Evolutionary conservation across 2,113 vertebrate genomes (phyloP), one percentile per base, ranked within the genome.

Genomic region (Sceloporus undulatus): DNA sequence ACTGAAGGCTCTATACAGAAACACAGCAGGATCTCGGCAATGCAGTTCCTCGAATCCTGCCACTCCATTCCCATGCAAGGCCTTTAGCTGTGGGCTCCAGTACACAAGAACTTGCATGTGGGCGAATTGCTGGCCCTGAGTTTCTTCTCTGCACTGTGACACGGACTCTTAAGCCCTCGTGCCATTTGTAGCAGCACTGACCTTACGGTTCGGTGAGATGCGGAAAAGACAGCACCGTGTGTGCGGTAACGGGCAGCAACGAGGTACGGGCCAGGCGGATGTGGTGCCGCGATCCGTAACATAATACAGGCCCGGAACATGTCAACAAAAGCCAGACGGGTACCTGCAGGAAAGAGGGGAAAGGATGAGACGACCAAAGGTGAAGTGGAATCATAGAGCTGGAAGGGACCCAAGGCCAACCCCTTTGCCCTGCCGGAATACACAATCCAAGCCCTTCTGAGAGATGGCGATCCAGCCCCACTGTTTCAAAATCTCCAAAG

Each of bases 291-390:
- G 97, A 92, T 92, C 96, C 0, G 99, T 99, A 83, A 97, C 94
- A 1, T 98, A 98, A 95, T 99, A 99, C 0, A 99, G 97, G 23
- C 96, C 98, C 89, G 97, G 97, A 91, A 99, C 99, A 95, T 99
- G 95, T 94, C 99, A 99, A 29, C 99, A 98, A 74, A 99, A 99
- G 76, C 98, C 99, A 0, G 99, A 98, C 0, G 99, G 99, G 92
- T 99, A 99, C 88, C 99, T 99, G 94, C 5, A 93, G 95, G 18
- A 90, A 56, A 81, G 25, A 9, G 90, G 14, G 59, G 1, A 87
- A 0, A 0, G 54, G 3, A 25, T 65, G 68, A 89, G 23, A 1
- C 19, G 11, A 75, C 38, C 18, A 40, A 6, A 40, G 23, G 54
- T 18, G 65, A 40, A 19, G 2, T 25, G 6, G 48, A 48, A 48